Conservation (phyloP, 2,113 vertebrate genomes). For the Arvicanthis niloticus region DNA sequence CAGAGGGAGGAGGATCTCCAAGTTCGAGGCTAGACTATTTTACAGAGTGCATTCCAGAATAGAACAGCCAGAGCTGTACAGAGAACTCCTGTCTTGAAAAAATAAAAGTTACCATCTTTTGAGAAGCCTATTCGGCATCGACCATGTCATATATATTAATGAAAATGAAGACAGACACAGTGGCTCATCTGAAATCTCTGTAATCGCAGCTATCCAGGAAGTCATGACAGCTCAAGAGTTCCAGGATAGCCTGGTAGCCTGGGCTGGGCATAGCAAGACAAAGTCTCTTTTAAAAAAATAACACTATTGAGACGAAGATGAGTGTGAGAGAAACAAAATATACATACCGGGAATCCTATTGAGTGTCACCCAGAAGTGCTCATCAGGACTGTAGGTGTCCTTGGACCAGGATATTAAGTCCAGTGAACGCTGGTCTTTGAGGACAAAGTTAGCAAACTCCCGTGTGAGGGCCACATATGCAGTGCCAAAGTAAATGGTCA, state of each 20-base stretch:
- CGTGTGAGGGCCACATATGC: constrained; percentile 71
- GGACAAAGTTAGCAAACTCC: constrained; percentile 76
- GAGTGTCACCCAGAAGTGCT: constrained; percentile 86
- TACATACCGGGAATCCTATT: constrained; percentile 85
- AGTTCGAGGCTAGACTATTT: neutral
- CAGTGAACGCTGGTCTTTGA: constrained; percentile 54
- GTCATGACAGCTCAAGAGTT: neutral
- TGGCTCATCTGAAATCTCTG: no score
- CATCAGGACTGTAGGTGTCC: constrained; percentile 85
- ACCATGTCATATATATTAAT: neutral
- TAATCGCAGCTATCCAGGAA: neutral
- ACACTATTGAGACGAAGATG: neutral
- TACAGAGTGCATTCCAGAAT: neutral
- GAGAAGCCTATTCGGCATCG: neutral
- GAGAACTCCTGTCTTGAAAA: neutral
- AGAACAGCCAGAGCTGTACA: neutral
- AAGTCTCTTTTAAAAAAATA: neutral
- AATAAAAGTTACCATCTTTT: neutral
- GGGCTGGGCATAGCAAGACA: neutral
- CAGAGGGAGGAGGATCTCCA: neutral
- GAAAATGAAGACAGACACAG: neutral
- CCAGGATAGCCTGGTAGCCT: neutral
- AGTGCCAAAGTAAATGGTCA: constrained; percentile 83
- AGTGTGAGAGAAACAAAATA: neutral
- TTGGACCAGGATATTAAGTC: constrained; percentile 81